phyloP scores from a whole-genome alignment of 2,888 invertebrate genomes.

The Ichneumon xanthorius region DNA sequence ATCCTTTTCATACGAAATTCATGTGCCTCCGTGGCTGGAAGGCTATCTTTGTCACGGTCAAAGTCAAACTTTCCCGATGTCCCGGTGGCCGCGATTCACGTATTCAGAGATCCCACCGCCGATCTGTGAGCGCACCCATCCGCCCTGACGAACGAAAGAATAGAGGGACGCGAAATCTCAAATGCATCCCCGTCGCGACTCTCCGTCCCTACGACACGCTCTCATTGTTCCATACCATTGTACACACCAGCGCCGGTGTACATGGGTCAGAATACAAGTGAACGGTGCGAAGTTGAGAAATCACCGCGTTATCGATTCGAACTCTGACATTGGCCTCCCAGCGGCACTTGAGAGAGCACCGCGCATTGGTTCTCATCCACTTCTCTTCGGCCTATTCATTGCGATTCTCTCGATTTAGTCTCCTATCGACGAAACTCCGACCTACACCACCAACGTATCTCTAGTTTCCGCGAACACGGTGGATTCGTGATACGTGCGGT shows the following conservation, averaged over 20 bases:
- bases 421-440: background rate
- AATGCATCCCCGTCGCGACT: conserved; percentile 27
- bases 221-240: conserved; percentile 60
- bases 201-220: conserved; percentile 44
- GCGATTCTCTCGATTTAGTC: too few relatives aligned
- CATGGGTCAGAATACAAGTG: background rate
- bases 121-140: conserved; percentile 2
- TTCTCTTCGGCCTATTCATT: conserved; percentile 13
- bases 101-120: conserved; percentile 23
- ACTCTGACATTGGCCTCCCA: conserved; percentile 72
- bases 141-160: conserved; percentile 42
- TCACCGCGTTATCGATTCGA: conserved; percentile 72
- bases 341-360: conserved; percentile 58
- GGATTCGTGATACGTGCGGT: too few relatives aligned
- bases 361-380: conserved; percentile 38
- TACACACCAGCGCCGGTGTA: background rate
- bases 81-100: conserved; percentile 54
- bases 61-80: conserved; percentile 50
- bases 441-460: conserved; percentile 12
- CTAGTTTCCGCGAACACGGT: conserved; percentile 14
- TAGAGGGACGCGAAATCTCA: conserved; percentile 7
- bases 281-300: conserved; percentile 68
- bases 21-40: background rate
- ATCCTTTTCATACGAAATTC: conserved; percentile 28
- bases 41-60: conserved; percentile 30